Base-by-base conservation (phyloP, 2,888 invertebrate species). In the Hymenopus coronatus region DNA sequence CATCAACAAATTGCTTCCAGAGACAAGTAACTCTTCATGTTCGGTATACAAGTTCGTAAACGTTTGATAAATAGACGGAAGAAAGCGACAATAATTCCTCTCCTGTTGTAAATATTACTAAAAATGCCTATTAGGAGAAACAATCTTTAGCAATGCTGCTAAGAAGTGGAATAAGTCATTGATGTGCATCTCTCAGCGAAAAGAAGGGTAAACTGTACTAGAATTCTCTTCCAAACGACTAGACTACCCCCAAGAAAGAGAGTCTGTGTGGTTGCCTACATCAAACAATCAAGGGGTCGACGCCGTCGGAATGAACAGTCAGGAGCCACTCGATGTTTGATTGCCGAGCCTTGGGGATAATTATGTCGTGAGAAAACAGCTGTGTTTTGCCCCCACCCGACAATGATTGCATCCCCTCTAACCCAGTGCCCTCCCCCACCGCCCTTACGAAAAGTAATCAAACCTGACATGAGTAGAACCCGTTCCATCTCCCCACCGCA, bases 321-420 rank as follows among this genome's bases (percentile, higher is more conserved):
- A 15, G 15, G 54, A 70, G 85, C 46, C 54, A 54, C 70, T 86
- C 86, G 30, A 86, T 54, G 86, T 28, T 28, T 70, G 86, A 86
- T 70, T 86, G 86, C 70, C 46, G 25, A 82, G 70, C 81, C 87
- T 82, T 15, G 87, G 46, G 84, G 88, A 88, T 85, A 88, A 88
- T 88, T 88, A 88, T 28, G 88, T 85, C 90, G 88, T 89, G 90
- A 90, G 90, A 90, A 90, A 90, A 89, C 90, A 90, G 89, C 89
- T 90, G 90, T 89, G 83, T 84, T 87, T 86, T 87, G 86, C 89
- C 88, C 86, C 88, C 81, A 54, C 30, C 86, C 70, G 28, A 27
- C 70, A 85, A 88, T 83, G 84, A 54, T 83, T 83, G 88, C 83
- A 70, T 20, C 28, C 81, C 27, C 88, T 46, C 88, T 70, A 70